These are phyloP conservation scores for Belonocnema kinseyi DNA, from an alignment of 1,140 invertebrate species.

Conservation along the genomic window DNA sequence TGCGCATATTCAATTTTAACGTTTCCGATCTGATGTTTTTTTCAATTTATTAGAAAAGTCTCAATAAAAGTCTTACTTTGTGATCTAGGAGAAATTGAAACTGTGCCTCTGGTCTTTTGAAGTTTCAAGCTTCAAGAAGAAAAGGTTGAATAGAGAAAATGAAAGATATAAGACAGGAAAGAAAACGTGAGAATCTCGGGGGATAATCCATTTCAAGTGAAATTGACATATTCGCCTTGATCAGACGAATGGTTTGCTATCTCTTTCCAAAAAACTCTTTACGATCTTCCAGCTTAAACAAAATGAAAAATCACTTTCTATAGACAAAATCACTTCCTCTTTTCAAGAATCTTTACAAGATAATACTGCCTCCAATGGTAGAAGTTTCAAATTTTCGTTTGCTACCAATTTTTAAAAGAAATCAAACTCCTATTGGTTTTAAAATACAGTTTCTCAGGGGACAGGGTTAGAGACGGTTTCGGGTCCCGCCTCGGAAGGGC, in stretches of 20 bases:
- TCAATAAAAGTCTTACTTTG: background rate
- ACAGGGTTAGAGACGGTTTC: no score
- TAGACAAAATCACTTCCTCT: background rate
- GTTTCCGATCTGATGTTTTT: background rate
- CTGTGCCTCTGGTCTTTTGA: slow-evolving; percentile 3
- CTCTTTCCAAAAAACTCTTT: background rate
- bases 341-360: background rate
- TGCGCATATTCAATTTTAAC: no score
- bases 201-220: slow-evolving; percentile 31
- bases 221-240: slow-evolving; percentile 23
- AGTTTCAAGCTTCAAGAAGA: slow-evolving; percentile 27
- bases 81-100: slow-evolving; percentile 23
- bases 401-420: no score
- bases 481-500: no score
- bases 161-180: slow-evolving; percentile 19
- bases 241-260: slow-evolving; percentile 16
- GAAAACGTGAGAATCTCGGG: slow-evolving; percentile 9
- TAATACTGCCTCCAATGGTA: no score
- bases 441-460: no score
- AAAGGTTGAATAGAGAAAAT: slow-evolving; percentile 27
- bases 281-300: background rate
- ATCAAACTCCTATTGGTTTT: no score
- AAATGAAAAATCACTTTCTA: background rate
- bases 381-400: no score
- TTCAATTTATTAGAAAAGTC: background rate